Evolutionary conservation across 1,140 invertebrate genomes (phyloP).

Genomic region (Orchestia grillus): DNA sequence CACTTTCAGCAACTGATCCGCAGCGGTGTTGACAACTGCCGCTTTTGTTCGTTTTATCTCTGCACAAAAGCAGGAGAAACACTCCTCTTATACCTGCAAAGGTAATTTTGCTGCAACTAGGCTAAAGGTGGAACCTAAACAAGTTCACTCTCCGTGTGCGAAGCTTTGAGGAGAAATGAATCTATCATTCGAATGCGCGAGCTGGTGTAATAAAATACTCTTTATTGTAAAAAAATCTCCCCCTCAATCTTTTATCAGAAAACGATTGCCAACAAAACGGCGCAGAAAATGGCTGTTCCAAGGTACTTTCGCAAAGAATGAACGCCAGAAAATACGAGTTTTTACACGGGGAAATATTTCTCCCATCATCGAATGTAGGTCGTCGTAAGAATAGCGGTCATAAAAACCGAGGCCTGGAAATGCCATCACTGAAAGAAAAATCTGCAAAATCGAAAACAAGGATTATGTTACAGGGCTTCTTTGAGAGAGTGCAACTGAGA

Average conservation of each 20-base stretch:
- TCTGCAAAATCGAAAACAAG: slow-evolving; percentile 8
- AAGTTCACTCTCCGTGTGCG: too few species aligned
- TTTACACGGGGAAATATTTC: neutral
- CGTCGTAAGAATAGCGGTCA: neutral
- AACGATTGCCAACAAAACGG: neutral
- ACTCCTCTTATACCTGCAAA: neutral
- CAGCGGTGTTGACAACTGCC: neutral
- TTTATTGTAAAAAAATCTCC: neutral
- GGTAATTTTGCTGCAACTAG: too few species aligned
- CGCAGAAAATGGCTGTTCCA: neutral
- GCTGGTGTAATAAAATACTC: neutral
- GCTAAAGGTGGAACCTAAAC: too few species aligned
- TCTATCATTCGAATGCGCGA: neutral
- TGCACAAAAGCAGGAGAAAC: neutral
- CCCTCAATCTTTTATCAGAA: neutral
- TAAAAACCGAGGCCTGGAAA: neutral
- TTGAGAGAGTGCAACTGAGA: neutral
- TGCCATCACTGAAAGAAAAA: neutral
- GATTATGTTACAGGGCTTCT: neutral
- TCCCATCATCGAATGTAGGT: neutral
- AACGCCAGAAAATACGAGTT: neutral
- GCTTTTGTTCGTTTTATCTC: neutral
- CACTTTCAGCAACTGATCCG: neutral
- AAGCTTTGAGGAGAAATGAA: neutral
- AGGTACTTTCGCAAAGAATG: neutral